Evolutionary conservation across 2,797 vertebrate species (phyloP).

Genomic region (Acanthis flammea): DNA sequence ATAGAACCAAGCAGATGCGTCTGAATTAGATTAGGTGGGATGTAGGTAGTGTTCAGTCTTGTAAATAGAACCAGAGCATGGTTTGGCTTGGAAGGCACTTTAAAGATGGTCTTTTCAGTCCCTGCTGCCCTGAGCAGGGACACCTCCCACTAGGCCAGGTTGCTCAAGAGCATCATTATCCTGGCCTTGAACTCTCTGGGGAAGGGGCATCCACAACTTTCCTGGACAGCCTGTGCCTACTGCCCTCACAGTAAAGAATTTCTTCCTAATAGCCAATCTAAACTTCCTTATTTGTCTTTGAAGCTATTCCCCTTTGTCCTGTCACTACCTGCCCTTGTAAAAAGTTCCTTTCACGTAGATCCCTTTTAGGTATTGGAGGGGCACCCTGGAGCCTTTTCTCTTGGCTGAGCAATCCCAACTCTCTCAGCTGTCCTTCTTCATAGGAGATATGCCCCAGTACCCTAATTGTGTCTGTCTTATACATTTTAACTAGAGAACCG

Average conservation of each 20-base stretch:
- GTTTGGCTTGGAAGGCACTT: neutral
- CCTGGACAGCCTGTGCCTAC: neutral
- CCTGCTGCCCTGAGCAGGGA: neutral
- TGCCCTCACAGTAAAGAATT: neutral
- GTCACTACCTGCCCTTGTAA: neutral
- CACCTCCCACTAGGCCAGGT: neutral
- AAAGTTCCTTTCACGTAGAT: neutral
- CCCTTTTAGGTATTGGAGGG: neutral
- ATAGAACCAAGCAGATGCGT: neutral
- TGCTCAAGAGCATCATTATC: neutral
- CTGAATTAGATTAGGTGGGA: neutral
- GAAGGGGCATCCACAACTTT: neutral
- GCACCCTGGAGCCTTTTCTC: neutral
- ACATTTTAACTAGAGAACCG: neutral
- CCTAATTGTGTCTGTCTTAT: neutral
- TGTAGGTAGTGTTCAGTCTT: neutral
- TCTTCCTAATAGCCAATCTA: neutral
- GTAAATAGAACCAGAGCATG: neutral
- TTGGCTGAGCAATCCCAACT: neutral
- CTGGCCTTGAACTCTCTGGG: neutral
- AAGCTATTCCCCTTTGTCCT: neutral
- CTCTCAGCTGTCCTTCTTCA: neutral
- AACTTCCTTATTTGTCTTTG: neutral
- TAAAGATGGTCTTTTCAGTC: neutral
- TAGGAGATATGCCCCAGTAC: neutral